Base-by-base conservation (phyloP, 1,140 invertebrate species). In the Lepidurus couesii region DNA sequence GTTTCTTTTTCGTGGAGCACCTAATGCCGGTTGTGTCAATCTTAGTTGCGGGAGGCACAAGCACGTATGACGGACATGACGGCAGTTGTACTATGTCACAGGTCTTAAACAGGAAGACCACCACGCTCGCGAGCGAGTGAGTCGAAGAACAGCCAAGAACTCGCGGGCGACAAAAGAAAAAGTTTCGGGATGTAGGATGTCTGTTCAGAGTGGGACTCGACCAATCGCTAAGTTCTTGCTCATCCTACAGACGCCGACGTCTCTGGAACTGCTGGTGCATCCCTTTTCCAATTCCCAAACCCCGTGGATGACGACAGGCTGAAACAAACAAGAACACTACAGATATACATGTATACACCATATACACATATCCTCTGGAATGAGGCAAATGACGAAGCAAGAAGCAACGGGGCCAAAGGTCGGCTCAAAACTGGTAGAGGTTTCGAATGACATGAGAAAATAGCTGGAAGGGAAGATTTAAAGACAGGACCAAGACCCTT, bases 341-440 rank as follows among this genome's bases (percentile, higher is more conserved):
- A 65, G 53, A 65, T 65, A 65, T 65, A 21, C 53, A 65, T 16
- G 16, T 21, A 65, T 21, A 65, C 34, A 65, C 47, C 13, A 13
- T 65, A 13, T 7, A 65, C 47, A 13, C 53, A 65, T n/a, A 65
- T 21, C 53, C 16, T 65, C 53, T 13, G 21, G 53, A 65, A 65
- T 21, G 53, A 65, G 53, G 53, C 53, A 65, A 65, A 65, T 65
- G 53, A 65, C 53, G 53, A 65, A 65, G 53, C 53, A 65, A 65
- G 53, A 65, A 65, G 53, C 53, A 65, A 65, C 53, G 16, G 13
- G 53, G 53, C 53, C 53, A 65, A 65, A 65, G 53, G 53, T 65
- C 53, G 53, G 53, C 8, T n/a, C 16, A 9, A 65, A 21, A 65
- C 8, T 13, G 21, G 21, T 13, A 65, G 53, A 16, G 53, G 53